Percentiles rank a stretch among this genome's conserved stretches.
Conservation (phyloP, 2,888 invertebrate species). For the Zygogramma bicolorata region DNA sequence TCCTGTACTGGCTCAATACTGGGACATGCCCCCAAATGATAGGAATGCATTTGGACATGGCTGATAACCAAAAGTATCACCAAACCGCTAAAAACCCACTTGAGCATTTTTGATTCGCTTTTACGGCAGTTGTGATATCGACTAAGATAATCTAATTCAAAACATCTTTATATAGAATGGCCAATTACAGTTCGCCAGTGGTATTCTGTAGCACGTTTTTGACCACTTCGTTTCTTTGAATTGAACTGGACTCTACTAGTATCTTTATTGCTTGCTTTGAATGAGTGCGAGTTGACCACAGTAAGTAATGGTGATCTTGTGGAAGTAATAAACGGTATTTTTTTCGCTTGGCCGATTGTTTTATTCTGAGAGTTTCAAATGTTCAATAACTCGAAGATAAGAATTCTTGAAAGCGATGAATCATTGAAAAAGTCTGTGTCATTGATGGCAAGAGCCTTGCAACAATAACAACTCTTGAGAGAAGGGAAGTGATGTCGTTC, state of each 20-base stretch:
- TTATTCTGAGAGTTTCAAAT: not conserved
- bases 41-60: slow-evolving; percentile 70
- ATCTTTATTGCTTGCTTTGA: slow-evolving; percentile 2
- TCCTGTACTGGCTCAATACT: slow-evolving; percentile 78
- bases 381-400: slow-evolving; percentile 1
- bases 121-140: not conserved
- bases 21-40: slow-evolving; percentile 82
- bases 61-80: slow-evolving; percentile 30
- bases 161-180: slow-evolving; percentile 30
- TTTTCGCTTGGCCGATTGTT: not conserved
- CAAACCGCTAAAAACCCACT: slow-evolving; percentile 19
- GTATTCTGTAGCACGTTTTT: slow-evolving; percentile 7
- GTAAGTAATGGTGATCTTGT: not conserved
- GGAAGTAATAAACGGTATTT: not conserved
- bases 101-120: slow-evolving; percentile 16
- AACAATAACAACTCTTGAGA: no score
- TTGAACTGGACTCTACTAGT: not conserved
- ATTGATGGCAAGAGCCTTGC: not conserved
- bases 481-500: no score
- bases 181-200: slow-evolving; percentile 21
- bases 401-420: not conserved
- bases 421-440: not conserved
- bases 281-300: not conserved
- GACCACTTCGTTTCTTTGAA: not conserved
- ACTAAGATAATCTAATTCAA: slow-evolving; percentile 27